phyloP scores from a whole-genome alignment of 2,113 vertebrate species.

The Pseudorectes ferrugineus region DNA sequence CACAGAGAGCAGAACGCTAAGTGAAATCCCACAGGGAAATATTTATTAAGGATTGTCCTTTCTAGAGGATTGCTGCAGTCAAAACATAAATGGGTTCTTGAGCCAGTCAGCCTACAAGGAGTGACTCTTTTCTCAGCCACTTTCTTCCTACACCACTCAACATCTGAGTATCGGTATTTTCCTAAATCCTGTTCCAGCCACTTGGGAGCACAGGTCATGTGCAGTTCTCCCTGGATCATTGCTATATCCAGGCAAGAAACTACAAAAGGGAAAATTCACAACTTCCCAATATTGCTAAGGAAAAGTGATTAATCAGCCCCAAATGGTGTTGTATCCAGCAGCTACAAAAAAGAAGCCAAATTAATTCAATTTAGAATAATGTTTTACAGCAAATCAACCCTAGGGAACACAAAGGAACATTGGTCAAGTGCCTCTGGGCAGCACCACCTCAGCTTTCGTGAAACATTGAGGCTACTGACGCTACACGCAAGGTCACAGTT shows the following conservation, averaged over 20 bases:
- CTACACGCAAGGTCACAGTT: neutral
- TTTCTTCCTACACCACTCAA: neutral
- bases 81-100: neutral
- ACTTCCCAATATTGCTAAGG: neutral
- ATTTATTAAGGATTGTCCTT: neutral
- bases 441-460: neutral
- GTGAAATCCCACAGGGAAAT: conserved; percentile 10
- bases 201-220: neutral
- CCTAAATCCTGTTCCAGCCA: neutral
- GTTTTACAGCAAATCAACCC: neutral
- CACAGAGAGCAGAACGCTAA: neutral
- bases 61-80: neutral
- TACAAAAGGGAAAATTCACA: neutral
- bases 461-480: neutral
- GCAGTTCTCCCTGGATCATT: neutral
- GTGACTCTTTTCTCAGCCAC: neutral
- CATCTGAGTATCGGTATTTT: neutral
- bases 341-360: neutral
- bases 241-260: neutral
- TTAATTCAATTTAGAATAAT: neutral
- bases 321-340: neutral
- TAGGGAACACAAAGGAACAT: neutral
- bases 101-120: neutral
- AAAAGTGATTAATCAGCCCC: neutral
- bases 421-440: neutral